These are phyloP conservation scores for Ips nitidus DNA, from an alignment of 1,140 invertebrate species.

Conservation along the genomic window DNA sequence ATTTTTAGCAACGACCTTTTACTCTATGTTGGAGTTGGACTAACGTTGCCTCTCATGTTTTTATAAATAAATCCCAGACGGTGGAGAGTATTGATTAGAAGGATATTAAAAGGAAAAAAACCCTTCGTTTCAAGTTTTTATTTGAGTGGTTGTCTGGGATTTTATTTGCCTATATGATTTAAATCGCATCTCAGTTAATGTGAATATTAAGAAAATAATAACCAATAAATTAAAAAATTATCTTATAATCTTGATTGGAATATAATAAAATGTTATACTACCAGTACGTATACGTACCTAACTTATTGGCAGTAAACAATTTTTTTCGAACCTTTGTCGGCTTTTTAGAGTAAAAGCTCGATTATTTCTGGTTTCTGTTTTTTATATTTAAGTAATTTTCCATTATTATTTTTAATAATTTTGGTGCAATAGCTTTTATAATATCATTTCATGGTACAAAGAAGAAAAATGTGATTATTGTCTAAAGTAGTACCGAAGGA, in stretches of 20 bases:
- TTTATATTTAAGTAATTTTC: slow-evolving; percentile 9
- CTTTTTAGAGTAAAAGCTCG: slow-evolving; percentile 8
- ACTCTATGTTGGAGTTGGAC: slow-evolving; percentile 9
- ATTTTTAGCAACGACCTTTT: slow-evolving; percentile 12
- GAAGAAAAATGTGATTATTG: slow-evolving; percentile 29
- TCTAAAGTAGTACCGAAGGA: slow-evolving; percentile 24
- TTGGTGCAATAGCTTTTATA: slow-evolving; percentile 28
- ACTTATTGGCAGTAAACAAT: not conserved
- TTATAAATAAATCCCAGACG: slow-evolving; percentile 30
- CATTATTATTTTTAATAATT: slow-evolving; percentile 27
- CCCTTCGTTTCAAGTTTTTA: slow-evolving; percentile 23
- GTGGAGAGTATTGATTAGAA: slow-evolving; percentile 23
- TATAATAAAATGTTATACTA: slow-evolving; percentile 5
- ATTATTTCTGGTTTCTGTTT: slow-evolving; percentile 24
- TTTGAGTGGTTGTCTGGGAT: slow-evolving; percentile 18
- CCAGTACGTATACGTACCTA: not conserved
- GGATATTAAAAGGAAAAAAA: slow-evolving; percentile 26
- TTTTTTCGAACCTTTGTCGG: not conserved
- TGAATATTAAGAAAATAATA: not conserved
- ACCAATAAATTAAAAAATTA: not conserved
- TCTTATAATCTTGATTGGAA: not conserved
- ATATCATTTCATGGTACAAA: slow-evolving; percentile 29
- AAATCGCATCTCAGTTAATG: not conserved
- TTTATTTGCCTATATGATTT: slow-evolving; percentile 8
- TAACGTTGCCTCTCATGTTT: slow-evolving; percentile 14